Conservation (phyloP, 2,113 vertebrate species). For the Scolopax mira region DNA sequence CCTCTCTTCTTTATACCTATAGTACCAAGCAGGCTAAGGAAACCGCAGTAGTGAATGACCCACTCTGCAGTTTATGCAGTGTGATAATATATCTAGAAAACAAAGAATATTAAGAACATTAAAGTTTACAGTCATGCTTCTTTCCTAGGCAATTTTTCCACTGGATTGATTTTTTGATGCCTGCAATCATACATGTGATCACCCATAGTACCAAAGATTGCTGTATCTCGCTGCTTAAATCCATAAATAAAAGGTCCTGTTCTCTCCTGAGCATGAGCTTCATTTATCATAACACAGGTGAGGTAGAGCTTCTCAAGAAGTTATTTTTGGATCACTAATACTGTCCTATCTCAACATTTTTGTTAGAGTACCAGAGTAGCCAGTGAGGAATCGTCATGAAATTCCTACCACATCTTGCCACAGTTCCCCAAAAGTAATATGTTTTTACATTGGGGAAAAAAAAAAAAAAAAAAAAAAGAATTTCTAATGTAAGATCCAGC, state of each 20-base stretch:
- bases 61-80: constrained; percentile 13
- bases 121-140: not conserved
- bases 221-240: not conserved
- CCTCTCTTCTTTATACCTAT: constrained; percentile 1
- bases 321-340: not conserved
- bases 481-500: not conserved
- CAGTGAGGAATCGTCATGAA: not conserved
- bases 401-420: not conserved
- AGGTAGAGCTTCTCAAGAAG: not conserved
- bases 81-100: constrained; percentile 16
- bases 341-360: not conserved
- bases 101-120: constrained; percentile 42
- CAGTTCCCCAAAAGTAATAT: not conserved
- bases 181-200: not conserved
- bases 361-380: not conserved
- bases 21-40: constrained; percentile 16
- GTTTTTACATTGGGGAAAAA: not conserved
- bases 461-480: not conserved
- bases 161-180: not conserved
- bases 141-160: not conserved
- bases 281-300: not conserved
- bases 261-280: not conserved
- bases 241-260: not conserved
- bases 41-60: constrained; percentile 23
- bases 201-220: not conserved